A percentile compares a stretch with the other conserved stretches of the same genome.
Evolutionary conservation across 2,797 vertebrate species (phyloP).

Genomic region (Balearica regulorum): DNA sequence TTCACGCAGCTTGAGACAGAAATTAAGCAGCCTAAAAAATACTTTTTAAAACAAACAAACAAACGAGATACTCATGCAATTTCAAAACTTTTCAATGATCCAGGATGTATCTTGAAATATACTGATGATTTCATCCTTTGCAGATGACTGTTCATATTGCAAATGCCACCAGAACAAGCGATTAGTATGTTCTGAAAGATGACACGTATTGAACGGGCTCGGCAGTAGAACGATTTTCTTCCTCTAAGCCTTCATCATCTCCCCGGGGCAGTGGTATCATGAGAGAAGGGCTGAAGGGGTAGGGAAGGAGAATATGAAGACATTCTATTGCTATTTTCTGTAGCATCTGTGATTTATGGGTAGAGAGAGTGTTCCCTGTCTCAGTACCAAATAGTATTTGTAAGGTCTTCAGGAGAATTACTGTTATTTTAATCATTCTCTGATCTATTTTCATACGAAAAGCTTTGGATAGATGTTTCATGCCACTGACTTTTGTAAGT

Average conservation of each 20-base stretch:
- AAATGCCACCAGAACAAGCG: not conserved
- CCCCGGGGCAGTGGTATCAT: not conserved
- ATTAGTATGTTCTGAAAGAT: not conserved
- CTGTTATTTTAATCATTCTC: not conserved
- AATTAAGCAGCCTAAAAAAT: not conserved
- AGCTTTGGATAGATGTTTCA: not conserved
- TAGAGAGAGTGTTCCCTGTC: not conserved
- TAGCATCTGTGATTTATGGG: not conserved
- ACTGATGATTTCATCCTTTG: not conserved
- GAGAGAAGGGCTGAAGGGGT: not conserved
- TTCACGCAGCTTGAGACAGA: not conserved
- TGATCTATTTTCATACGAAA: not conserved
- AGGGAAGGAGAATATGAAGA: not conserved
- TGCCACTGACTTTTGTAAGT: not conserved
- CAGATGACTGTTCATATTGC: not conserved
- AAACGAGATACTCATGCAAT: too few species aligned
- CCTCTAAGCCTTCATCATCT: not conserved
- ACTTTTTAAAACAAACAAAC: not conserved
- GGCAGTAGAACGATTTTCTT: not conserved
- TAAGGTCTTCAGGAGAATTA: not conserved
- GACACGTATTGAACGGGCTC: accelerated
- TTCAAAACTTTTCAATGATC: not conserved
- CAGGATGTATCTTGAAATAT: not conserved
- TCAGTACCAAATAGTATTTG: not conserved
- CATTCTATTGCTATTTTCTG: not conserved